Conservation (phyloP, 2,797 vertebrate species). For the Coreius guichenoti region DNA sequence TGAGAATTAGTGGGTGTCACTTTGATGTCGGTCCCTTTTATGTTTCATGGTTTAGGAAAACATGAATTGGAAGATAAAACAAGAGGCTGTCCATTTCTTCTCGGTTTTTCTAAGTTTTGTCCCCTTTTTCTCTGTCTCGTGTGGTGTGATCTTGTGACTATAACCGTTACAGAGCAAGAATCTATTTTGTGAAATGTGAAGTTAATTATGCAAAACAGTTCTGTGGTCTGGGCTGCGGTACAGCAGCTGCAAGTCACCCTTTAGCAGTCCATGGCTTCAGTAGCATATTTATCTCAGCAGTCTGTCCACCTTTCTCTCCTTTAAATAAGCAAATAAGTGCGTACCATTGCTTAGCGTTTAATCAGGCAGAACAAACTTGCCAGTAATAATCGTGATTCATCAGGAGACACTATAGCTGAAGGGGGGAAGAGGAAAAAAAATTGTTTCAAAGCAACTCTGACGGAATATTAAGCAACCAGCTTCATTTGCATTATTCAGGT, state of each 20-base stretch:
- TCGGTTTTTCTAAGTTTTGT: not conserved
- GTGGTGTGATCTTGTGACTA: conserved; percentile 28
- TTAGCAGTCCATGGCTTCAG: conserved; percentile 18
- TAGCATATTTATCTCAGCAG: conserved; percentile 37
- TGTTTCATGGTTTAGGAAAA: conserved; percentile 22
- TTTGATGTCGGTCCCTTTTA: not conserved
- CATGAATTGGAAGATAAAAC: conserved; percentile 1
- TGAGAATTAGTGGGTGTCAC: conserved; percentile 1
- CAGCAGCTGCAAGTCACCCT: conserved; percentile 26
- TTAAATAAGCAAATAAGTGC: conserved; percentile 46
- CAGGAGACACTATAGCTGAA: not conserved
- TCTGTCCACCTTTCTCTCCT: conserved; percentile 37
- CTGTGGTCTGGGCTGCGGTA: conserved; percentile 44
- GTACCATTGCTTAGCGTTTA: conserved; percentile 33
- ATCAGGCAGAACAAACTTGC: conserved; percentile 30
- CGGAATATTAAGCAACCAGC: conserved; percentile 40
- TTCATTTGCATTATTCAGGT: conserved; percentile 60
- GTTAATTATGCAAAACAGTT: conserved; percentile 51
- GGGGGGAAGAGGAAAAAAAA: conserved; percentile 28
- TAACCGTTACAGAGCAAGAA: conserved; percentile 14
- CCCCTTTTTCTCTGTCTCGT: not conserved
- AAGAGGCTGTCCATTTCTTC: conserved; percentile 13
- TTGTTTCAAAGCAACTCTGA: conserved; percentile 21
- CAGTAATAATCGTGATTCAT: conserved; percentile 42
- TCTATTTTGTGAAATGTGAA: conserved; percentile 38